These are phyloP conservation scores for Hirundo rustica DNA, from an alignment of 2,797 vertebrate species.

Conservation along the genomic window DNA sequence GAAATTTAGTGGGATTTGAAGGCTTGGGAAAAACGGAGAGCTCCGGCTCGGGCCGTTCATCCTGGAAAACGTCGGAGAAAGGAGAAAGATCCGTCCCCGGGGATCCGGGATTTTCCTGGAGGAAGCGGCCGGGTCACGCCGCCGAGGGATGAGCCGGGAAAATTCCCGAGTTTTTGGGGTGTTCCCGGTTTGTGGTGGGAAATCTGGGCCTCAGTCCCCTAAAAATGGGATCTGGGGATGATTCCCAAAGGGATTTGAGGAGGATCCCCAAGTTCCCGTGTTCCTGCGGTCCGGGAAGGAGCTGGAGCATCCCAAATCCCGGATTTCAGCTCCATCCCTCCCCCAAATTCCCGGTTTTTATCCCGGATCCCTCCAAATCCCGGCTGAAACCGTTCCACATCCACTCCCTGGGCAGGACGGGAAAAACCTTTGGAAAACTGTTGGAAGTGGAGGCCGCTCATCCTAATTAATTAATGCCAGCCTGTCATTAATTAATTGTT, in stretches of 20 bases:
- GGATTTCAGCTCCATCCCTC: background rate
- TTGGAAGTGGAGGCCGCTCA: accelerated
- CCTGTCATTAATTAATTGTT: background rate
- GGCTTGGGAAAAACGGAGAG: constrained; percentile 65
- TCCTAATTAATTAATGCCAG: background rate
- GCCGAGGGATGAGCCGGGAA: background rate
- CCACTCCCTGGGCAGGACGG: background rate
- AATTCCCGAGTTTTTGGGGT: accelerated
- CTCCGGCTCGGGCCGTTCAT: constrained; percentile 71
- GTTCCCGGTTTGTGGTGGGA: background rate
- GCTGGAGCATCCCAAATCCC: background rate
- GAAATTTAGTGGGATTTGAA: constrained; percentile 75
- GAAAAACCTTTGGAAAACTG: background rate
- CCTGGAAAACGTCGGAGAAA: constrained; percentile 44
- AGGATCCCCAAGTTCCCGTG: accelerated
- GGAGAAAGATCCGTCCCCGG: background rate
- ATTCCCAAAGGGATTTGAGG: background rate
- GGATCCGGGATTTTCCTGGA: background rate
- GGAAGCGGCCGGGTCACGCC: too few relatives aligned
- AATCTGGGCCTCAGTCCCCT: background rate
- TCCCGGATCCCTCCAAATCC: background rate
- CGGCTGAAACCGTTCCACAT: background rate
- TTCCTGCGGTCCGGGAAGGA: background rate
- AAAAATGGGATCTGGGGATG: background rate
- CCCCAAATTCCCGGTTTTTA: accelerated